These are phyloP conservation scores for Zaprionus nigranus DNA, from an alignment of 1,140 invertebrate species.

Conservation along the genomic window DNA sequence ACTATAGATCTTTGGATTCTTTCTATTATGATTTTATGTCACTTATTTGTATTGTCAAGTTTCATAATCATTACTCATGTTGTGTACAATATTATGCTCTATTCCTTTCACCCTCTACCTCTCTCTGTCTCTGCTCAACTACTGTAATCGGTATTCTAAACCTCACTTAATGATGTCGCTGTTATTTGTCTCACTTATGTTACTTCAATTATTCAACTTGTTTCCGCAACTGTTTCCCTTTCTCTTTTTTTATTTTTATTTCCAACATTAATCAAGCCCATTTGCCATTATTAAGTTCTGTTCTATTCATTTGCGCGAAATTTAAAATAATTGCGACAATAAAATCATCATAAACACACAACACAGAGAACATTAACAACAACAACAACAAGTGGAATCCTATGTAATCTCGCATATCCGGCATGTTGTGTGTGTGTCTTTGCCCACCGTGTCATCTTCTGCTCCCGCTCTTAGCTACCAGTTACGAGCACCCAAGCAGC, in stretches of 20 bases:
- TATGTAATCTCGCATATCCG: constrained; percentile 70
- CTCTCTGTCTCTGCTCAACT: background rate
- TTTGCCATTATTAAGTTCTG: constrained; percentile 60
- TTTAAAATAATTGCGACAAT: constrained; percentile 72
- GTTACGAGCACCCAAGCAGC: background rate
- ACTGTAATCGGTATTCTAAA: background rate
- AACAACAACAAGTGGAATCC: constrained; percentile 42
- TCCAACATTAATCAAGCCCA: constrained; percentile 58
- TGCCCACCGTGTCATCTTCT: constrained; percentile 29
- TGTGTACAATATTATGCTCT: no score
- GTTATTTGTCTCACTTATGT: constrained; percentile 19
- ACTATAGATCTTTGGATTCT: no score
- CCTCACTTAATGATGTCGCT: constrained; percentile 11
- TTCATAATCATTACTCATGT: background rate
- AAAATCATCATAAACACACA: constrained; percentile 71
- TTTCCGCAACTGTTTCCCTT: constrained; percentile 23
- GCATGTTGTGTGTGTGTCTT: constrained; percentile 41
- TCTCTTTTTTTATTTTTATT: constrained; percentile 8
- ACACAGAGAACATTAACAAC: constrained; percentile 19
- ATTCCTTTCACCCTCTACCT: background rate
- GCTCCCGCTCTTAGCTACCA: background rate
- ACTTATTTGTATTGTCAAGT: background rate
- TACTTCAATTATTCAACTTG: background rate
- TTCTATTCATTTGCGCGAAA: constrained; percentile 62
- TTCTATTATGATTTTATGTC: background rate